Evolutionary conservation across 2,113 vertebrate genomes (phyloP).

Genomic region (Callionymus lyra): DNA sequence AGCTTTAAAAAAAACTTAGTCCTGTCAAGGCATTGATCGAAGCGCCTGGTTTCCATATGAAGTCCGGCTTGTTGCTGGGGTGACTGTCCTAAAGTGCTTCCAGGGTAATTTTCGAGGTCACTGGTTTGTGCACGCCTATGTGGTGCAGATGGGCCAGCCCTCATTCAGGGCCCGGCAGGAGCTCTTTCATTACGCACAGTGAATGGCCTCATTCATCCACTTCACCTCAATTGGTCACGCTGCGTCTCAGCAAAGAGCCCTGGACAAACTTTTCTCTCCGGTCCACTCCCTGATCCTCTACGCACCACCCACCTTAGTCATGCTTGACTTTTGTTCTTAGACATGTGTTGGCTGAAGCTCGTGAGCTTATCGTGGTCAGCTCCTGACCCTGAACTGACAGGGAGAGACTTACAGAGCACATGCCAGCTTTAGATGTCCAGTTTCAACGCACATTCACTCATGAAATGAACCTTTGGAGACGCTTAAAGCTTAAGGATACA

Average conservation of each 20-base stretch:
- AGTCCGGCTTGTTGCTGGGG: constrained; percentile 67
- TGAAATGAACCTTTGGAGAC: too few species aligned
- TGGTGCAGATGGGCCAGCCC: constrained; percentile 66
- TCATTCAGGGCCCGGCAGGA: constrained; percentile 64
- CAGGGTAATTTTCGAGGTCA: constrained; percentile 75
- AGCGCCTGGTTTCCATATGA: constrained; percentile 66
- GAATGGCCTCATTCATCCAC: constrained; percentile 69
- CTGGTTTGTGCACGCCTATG: constrained; percentile 71
- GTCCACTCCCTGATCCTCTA: constrained; percentile 43
- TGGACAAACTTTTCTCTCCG: constrained; percentile 62
- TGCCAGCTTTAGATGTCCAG: constrained; percentile 5
- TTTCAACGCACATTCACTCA: too few species aligned
- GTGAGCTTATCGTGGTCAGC: constrained; percentile 20
- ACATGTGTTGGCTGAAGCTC: constrained; percentile 29
- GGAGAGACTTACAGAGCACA: too few species aligned
- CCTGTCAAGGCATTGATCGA: constrained; percentile 52
- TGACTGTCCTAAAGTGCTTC: constrained; percentile 71
- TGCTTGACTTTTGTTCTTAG: constrained; percentile 46
- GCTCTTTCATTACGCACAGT: constrained; percentile 64
- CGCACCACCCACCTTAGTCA: constrained; percentile 60
- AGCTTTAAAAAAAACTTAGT: constrained; percentile 56
- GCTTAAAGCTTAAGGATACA: too few species aligned
- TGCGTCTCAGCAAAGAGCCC: constrained; percentile 53
- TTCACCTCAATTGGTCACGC: constrained; percentile 66
- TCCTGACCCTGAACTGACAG: constrained; percentile 2